Evolutionary conservation across 2,888 invertebrate species (phyloP), one percentile per base, ranked within the genome.

Genomic region (Heterodera filipjevi): DNA sequence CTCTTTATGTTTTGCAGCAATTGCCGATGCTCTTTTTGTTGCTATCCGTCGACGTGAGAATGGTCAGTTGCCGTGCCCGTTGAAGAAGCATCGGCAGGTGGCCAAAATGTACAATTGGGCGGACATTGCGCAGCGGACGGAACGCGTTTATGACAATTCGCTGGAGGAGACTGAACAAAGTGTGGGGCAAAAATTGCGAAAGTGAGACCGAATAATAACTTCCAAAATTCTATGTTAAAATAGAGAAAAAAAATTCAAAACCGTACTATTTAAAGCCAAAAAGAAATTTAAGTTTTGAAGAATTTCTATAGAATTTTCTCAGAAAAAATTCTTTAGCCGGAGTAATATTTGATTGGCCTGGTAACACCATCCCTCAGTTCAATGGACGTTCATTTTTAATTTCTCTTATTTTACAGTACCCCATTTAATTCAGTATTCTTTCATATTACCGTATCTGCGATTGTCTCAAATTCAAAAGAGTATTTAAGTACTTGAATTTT

Each of bases 21-120:
- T 87, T 14, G 81, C 82, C 2, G 75, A 78, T 27, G 84, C 87
- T 8, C 81, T 87, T 14, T 72, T 82, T 14, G 71, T 79, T 35
- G 85, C 86, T 1, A 83, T 88, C 5, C 74, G 80, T 19, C 64
- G 70, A 30, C 80, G 84, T 49, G 85, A 88, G 78, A 74, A 71
- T n/a, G 85, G 84, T 16, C 66, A 79, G 53, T 59, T 89, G 46
- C 83, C 85, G 80, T 81, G 86, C 78, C 86, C 86, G 2, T 59
- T 82, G 66, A 85, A 85, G 66, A 87, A 88, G 35, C 91, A 91
- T 83, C 81, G 87, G 19, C 84, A 86, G 49, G 90, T 91, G n/a
- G 85, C 85, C 64, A 81, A 85, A 35, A 89, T 91, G 86, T 91
- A 91, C 86, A 90, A 89, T 49, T 91, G 91, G 91, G 87, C 89